A percentile compares a stretch with the other conserved stretches of the same genome.
These are phyloP conservation scores for Malurus splendens DNA, from an alignment of 2,797 vertebrate species.

Conservation along the genomic window DNA sequence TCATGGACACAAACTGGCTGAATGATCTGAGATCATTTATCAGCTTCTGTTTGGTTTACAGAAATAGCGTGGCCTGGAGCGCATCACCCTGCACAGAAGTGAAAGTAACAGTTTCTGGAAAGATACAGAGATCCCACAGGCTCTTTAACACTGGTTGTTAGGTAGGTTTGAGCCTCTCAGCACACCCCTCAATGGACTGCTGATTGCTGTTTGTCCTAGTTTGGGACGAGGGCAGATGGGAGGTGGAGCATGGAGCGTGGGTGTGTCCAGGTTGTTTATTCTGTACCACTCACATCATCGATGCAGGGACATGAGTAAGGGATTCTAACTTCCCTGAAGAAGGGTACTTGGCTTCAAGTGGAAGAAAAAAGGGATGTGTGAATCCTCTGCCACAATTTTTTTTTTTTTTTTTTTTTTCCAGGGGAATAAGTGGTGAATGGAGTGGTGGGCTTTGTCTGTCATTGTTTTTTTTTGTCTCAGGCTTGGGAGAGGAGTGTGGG, in stretches of 20 bases:
- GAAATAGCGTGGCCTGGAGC: not conserved
- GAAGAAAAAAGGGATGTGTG: accelerated
- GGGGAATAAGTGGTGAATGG: not conserved
- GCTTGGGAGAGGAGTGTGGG: too few species aligned
- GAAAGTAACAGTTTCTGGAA: not conserved
- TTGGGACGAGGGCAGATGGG: not conserved
- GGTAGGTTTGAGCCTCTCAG: not conserved
- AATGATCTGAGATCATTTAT: not conserved
- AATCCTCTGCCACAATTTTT: accelerated
- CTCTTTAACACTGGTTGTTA: not conserved
- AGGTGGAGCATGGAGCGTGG: not conserved
- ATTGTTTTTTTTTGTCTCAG: not conserved
- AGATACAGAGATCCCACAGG: too few species aligned
- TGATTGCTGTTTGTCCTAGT: too few species aligned
- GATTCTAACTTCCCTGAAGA: not conserved
- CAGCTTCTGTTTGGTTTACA: not conserved
- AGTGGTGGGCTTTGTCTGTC: not conserved
- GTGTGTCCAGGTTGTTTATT: too few species aligned
- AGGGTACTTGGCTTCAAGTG: accelerated
- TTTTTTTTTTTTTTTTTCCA: not conserved
- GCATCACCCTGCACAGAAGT: not conserved
- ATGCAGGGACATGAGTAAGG: not conserved
- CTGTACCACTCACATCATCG: accelerated
- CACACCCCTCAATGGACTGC: not conserved
- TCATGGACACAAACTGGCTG: not conserved